Evolutionary conservation across 1,140 invertebrate genomes (phyloP), one percentile per base, ranked within the genome.

Genomic region (Heliconius himera): DNA sequence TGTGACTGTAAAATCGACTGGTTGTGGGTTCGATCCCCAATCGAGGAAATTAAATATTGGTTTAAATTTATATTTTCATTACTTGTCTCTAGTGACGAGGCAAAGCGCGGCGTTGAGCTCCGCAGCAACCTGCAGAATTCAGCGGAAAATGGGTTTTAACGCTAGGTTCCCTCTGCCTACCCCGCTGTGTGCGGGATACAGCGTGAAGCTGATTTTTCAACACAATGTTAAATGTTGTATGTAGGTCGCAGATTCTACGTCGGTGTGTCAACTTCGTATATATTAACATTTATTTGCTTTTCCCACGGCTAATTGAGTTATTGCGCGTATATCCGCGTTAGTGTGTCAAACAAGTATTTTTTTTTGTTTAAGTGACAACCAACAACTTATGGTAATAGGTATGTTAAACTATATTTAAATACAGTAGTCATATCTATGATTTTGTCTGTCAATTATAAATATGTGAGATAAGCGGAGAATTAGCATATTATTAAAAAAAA

Each of bases 341-440:
- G 46, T 78, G 70, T 60, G 70, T 82, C 82, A 77, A 90, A 89
- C 85, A 85, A 75, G 75, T 66, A 16, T 38, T 84, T 80, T 86
- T 79, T 76, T 36, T 38, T 22, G 33, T 54, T 78, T 38, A 75
- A 79, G 74, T 74, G 78, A 79, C 78, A 79, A 41, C 72, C 49
- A 66, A 74, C 78, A 71, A 54, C 60, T 51, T 71, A 75, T 75
- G 46, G 54, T 79, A 79, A 79, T 78, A 2, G 26, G 38, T 56
- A 33, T 29, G 9, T 74, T 78, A 60, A 74, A 74, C 20, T 49
- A n/a, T 74, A 78, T 78, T 54, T 56, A 70, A 78, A 78, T 74
- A 74, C 56, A 41, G 46, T 46, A 70, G 33, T 46, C 73, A 38
- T n/a, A 38, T 71, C 26, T 66, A 66, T 66, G 20, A 66, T 66